phyloP scores from a whole-genome alignment of 2,113 vertebrate genomes.

The Aspiorhynchus laticeps region DNA sequence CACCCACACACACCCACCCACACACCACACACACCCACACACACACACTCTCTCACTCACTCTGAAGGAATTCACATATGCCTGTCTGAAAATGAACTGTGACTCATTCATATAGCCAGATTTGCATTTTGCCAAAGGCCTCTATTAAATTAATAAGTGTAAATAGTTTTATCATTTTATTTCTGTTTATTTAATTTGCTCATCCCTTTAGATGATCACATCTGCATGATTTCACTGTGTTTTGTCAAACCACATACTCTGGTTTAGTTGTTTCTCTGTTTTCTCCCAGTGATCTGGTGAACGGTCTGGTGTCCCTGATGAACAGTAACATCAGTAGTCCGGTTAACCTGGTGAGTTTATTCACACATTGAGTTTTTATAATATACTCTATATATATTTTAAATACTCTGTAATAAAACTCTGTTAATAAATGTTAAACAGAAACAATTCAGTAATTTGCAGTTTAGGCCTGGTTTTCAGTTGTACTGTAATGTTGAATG shows the following conservation, averaged over 20 bases:
- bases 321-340: conserved; percentile 99
- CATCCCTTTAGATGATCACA: background rate
- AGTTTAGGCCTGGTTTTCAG: background rate
- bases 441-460: background rate
- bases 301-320: conserved; percentile 95
- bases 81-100: background rate
- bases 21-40: background rate
- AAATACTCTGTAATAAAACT: no score
- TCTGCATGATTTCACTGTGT: background rate
- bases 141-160: background rate
- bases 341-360: conserved; percentile 91
- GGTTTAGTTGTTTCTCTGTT: background rate
- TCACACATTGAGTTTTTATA: background rate
- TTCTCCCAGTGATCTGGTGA: conserved; percentile 90
- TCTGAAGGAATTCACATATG: background rate
- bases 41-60: background rate
- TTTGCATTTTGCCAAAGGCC: background rate
- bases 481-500: background rate
- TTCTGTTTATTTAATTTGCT: background rate
- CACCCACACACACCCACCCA: background rate
- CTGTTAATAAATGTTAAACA: no score
- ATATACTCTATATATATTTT: background rate
- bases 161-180: background rate
- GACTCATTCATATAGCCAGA: background rate
- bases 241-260: background rate